Conservation (phyloP, 2,113 vertebrate species). For the Nettapus auritus region DNA sequence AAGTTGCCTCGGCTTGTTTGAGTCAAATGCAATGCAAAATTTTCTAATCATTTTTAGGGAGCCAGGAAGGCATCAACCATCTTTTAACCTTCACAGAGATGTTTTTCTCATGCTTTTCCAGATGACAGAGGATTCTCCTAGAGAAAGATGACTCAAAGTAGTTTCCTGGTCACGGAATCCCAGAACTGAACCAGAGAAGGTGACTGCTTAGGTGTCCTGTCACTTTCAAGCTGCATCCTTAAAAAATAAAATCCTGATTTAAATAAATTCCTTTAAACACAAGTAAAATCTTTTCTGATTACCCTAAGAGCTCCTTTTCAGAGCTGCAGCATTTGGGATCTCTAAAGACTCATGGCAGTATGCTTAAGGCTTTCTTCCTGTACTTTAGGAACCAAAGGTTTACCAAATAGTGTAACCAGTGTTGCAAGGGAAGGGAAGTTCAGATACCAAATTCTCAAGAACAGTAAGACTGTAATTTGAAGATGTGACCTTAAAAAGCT, state of each 20-base stretch:
- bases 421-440: background rate
- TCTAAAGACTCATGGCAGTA: rapidly evolving
- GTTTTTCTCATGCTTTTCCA: background rate
- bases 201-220: background rate
- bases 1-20: background rate
- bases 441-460: background rate
- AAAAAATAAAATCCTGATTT: too few species aligned
- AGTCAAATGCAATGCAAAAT: background rate
- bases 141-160: background rate
- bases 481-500: conserved; percentile 60
- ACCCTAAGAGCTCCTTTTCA: background rate
- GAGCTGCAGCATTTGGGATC: background rate
- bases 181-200: background rate
- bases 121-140: background rate
- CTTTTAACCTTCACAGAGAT: background rate
- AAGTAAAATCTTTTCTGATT: background rate
- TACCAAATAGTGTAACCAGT: background rate
- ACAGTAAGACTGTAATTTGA: conserved; percentile 1
- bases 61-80: background rate
- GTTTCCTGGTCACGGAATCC: background rate
- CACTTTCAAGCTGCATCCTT: background rate
- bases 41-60: background rate
- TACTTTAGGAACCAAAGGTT: background rate
- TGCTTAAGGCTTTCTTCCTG: background rate
- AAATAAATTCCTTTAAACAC: too few species aligned